Evolutionary conservation across 2,888 invertebrate species (phyloP).

Genomic region (Noctua pronuba): DNA sequence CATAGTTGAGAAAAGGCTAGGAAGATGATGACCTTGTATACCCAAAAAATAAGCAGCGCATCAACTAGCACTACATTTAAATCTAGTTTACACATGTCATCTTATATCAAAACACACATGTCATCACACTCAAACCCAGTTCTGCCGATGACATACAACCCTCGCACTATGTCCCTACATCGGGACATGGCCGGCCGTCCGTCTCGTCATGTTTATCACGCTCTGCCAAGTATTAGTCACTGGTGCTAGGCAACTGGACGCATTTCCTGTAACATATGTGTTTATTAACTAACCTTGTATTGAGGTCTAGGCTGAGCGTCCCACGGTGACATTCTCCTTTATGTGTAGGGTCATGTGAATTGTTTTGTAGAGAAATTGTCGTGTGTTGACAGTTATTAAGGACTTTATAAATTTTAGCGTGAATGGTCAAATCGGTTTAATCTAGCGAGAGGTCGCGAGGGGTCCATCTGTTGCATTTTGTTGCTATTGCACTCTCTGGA

Average conservation of each 20-base stretch:
- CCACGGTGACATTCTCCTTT: slow-evolving; percentile 35
- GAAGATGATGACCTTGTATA: too few relatives aligned
- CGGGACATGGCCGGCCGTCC: slow-evolving; percentile 16
- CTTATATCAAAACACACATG: not conserved
- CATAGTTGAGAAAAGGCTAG: too few relatives aligned
- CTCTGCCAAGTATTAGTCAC: slow-evolving; percentile 67
- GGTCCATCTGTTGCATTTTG: too few relatives aligned
- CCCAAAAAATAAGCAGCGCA: too few relatives aligned
- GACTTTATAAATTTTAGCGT: not conserved
- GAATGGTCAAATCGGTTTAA: not conserved
- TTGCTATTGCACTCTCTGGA: not conserved
- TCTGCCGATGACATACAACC: slow-evolving; percentile 19
- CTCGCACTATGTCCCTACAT: slow-evolving; percentile 31
- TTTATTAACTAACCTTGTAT: slow-evolving; percentile 58
- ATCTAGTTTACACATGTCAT: not conserved
- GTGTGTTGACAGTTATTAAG: not conserved
- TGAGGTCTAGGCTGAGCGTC: slow-evolving; percentile 40
- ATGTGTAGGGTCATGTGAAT: slow-evolving; percentile 21
- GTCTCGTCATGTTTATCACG: slow-evolving; percentile 49
- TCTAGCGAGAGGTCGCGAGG: not conserved
- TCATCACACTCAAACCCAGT: slow-evolving; percentile 1
- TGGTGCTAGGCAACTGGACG: slow-evolving; percentile 41
- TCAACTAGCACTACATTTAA: not conserved
- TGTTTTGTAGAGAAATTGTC: slow-evolving; percentile 1
- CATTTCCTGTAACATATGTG: slow-evolving; percentile 69